These are phyloP conservation scores for Coenonympha glycerion DNA, from an alignment of 2,888 invertebrate species.

Conservation along the genomic window DNA sequence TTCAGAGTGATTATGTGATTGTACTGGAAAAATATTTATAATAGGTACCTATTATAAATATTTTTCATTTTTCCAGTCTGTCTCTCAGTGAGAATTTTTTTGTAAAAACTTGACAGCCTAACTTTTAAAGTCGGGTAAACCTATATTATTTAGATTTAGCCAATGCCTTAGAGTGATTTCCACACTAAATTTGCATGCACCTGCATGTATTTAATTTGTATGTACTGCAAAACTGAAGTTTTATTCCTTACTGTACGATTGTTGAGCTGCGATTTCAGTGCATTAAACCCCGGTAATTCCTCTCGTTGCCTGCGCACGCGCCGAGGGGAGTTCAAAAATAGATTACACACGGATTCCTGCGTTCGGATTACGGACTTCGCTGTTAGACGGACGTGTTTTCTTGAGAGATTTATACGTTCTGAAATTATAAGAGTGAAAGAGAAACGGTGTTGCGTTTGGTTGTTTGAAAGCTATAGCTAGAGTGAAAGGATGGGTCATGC, in stretches of 20 bases:
- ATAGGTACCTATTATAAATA: too few species aligned
- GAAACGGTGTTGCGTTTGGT: slow-evolving; percentile 4
- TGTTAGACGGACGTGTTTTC: slow-evolving; percentile 27
- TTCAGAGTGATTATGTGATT: too few species aligned
- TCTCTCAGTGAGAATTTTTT: too few species aligned
- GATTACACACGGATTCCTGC: slow-evolving; percentile 52
- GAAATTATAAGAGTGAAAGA: slow-evolving; percentile 14
- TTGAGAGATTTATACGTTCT: slow-evolving; percentile 24
- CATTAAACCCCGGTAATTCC: slow-evolving; percentile 49
- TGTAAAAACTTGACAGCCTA: too few species aligned
- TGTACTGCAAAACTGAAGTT: too few species aligned
- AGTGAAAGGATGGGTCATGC: not conserved
- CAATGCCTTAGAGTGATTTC: too few species aligned
- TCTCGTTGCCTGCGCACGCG: slow-evolving; percentile 43
- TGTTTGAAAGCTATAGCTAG: not conserved
- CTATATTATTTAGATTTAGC: too few species aligned
- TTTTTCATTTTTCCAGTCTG: too few species aligned
- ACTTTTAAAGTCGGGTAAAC: too few species aligned
- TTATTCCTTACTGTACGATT: not conserved
- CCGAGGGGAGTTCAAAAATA: slow-evolving; percentile 64
- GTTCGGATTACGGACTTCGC: slow-evolving; percentile 33
- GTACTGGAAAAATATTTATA: too few species aligned
- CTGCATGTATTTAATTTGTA: too few species aligned
- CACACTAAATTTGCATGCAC: too few species aligned
- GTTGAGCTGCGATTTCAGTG: slow-evolving; percentile 36